A percentile compares a stretch with the other conserved stretches of the same genome.
Evolutionary conservation across 2,797 vertebrate species (phyloP).

Genomic region (Rhynchotus rufescens): DNA sequence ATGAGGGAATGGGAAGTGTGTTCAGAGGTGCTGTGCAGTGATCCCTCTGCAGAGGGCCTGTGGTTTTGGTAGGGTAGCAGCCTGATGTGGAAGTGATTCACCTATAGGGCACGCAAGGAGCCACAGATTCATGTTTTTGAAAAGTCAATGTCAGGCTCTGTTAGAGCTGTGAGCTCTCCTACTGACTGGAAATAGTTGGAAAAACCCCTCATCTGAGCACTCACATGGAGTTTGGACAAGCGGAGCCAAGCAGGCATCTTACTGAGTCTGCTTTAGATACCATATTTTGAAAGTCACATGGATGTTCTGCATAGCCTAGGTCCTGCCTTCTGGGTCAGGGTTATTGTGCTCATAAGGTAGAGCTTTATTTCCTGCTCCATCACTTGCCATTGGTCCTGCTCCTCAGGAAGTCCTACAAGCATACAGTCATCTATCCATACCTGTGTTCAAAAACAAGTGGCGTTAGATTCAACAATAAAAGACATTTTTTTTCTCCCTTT

Average conservation of each 20-base stretch:
- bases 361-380: background rate
- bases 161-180: background rate
- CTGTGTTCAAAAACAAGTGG: background rate
- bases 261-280: background rate
- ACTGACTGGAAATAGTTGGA: background rate
- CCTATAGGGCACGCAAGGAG: background rate
- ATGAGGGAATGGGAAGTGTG: background rate
- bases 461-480: background rate
- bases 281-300: background rate
- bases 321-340: background rate
- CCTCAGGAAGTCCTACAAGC: background rate
- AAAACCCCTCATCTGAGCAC: background rate
- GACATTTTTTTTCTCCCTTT: background rate
- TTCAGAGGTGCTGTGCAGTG: background rate
- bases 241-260: background rate
- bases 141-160: background rate
- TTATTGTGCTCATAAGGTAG: background rate
- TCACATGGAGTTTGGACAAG: background rate
- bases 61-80: background rate
- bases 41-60: background rate
- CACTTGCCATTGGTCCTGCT: background rate
- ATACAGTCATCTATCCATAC: background rate
- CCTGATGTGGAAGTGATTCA: fast-evolving
- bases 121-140: background rate
- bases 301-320: fast-evolving